These are phyloP conservation scores for Antennarius striatus DNA, from an alignment of 2,113 vertebrate species.

Conservation along the genomic window DNA sequence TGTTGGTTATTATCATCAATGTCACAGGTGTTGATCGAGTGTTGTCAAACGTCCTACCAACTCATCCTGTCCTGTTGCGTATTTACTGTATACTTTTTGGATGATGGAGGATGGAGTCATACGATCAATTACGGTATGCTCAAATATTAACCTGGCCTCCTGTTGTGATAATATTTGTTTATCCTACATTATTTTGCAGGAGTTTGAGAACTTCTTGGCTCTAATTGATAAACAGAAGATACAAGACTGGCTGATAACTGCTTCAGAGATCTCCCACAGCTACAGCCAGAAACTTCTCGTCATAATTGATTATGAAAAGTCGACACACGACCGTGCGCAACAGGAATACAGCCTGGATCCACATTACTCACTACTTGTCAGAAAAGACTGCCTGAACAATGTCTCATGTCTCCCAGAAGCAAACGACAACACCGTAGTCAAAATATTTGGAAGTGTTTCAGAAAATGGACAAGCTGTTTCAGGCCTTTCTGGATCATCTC, in stretches of 20 bases:
- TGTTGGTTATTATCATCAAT: too few relatives aligned
- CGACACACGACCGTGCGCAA: conserved; percentile 25
- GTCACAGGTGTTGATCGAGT: too few relatives aligned
- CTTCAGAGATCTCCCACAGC: conserved; percentile 42
- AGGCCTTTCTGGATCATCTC: conserved; percentile 30
- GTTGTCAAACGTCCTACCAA: too few relatives aligned
- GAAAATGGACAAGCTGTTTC: conserved; percentile 41
- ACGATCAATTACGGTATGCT: too few relatives aligned
- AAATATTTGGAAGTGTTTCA: conserved; percentile 47
- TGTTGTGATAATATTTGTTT: neutral
- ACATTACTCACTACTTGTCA: conserved; percentile 32
- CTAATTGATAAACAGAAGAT: conserved; percentile 15
- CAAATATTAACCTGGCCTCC: too few relatives aligned
- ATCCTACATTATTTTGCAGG: conserved; percentile 25
- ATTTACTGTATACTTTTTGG: too few relatives aligned
- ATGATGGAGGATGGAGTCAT: too few relatives aligned
- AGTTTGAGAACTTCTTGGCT: conserved; percentile 18
- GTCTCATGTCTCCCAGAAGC: conserved; percentile 28
- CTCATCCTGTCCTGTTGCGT: too few relatives aligned
- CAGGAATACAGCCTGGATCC: conserved; percentile 56
- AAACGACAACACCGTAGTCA: conserved; percentile 25
- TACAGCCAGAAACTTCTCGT: conserved; percentile 52
- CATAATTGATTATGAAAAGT: conserved; percentile 36
- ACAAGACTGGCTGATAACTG: conserved; percentile 21
- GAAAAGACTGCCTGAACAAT: conserved; percentile 24